phyloP scores from a whole-genome alignment of 2,113 vertebrate genomes.

The Hypocryptadius cinnamomeus region DNA sequence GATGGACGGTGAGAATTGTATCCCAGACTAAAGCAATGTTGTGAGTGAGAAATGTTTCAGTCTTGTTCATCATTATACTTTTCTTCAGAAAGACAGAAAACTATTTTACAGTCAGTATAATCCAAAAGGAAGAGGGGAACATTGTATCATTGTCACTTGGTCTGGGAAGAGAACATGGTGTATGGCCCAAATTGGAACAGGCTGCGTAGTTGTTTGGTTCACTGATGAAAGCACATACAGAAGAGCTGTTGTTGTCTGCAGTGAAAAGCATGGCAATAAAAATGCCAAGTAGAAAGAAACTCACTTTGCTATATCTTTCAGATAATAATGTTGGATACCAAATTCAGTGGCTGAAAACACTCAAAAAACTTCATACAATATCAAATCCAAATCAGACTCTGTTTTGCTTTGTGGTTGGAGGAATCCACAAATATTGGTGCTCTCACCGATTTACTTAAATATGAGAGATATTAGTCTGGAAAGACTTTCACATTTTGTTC shows the following conservation, averaged over 20 bases:
- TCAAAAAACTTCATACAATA: background rate
- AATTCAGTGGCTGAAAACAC: background rate
- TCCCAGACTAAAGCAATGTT: background rate
- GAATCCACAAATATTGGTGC: background rate
- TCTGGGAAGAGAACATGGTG: background rate
- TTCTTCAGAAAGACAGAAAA: background rate
- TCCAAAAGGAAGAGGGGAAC: background rate
- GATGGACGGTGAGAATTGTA: background rate
- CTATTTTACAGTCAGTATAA: background rate
- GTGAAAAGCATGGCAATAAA: background rate
- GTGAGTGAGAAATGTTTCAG: background rate
- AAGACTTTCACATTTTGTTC: background rate
- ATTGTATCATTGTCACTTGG: background rate
- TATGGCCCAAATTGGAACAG: background rate
- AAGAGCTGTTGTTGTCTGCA: background rate
- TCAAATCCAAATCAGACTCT: background rate
- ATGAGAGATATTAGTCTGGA: background rate
- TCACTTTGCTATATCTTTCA: background rate
- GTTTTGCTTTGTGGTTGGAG: background rate
- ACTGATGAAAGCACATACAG: background rate
- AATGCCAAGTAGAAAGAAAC: background rate
- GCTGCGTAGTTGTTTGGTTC: background rate
- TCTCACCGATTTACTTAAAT: background rate
- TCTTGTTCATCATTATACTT: background rate
- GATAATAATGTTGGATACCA: background rate